A percentile compares a stretch with the other conserved stretches of the same genome.
phyloP scores from a whole-genome alignment of 1,140 invertebrate genomes.

The Papilio glaucus region DNA sequence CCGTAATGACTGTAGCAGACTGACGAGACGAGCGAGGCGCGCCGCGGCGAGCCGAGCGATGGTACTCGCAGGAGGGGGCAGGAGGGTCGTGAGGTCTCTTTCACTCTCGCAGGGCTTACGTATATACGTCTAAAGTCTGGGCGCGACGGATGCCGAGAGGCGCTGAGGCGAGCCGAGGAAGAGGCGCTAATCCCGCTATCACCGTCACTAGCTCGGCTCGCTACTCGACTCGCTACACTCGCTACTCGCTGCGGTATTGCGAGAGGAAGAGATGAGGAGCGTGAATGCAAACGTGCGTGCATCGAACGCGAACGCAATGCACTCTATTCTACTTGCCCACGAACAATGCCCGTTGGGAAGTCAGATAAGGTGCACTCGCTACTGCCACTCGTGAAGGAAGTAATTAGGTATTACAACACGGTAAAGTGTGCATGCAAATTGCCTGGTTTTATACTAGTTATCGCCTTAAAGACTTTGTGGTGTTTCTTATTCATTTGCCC shows the following conservation, averaged over 20 bases:
- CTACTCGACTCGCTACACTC: neutral
- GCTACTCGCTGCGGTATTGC: constrained; percentile 47
- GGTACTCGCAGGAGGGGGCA: constrained; percentile 56
- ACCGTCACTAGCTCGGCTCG: constrained; percentile 41
- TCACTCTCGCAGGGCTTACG: constrained; percentile 62
- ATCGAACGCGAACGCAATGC: constrained; percentile 31
- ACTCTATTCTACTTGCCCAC: constrained; percentile 20
- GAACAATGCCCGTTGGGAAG: constrained; percentile 32
- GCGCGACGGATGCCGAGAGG: constrained; percentile 58
- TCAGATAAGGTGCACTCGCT: constrained; percentile 29
- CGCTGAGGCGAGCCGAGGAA: constrained; percentile 53
- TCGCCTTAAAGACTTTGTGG: neutral
- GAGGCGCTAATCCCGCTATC: constrained; percentile 67
- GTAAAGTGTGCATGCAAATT: constrained; percentile 28
- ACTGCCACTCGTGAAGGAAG: constrained; percentile 27
- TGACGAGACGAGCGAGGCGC: constrained; percentile 44
- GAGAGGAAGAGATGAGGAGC: constrained; percentile 41
- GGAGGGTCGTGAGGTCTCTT: constrained; percentile 63
- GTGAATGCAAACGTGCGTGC: constrained; percentile 45
- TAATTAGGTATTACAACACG: constrained; percentile 32
- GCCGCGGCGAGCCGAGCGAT: constrained; percentile 44
- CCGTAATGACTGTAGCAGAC: constrained; percentile 57
- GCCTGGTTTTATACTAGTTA: neutral
- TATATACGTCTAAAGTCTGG: constrained; percentile 60
- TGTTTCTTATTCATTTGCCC: constrained; percentile 10